Evolutionary conservation across 2,888 invertebrate species (phyloP).

Genomic region (Bellardia bayeri): DNA sequence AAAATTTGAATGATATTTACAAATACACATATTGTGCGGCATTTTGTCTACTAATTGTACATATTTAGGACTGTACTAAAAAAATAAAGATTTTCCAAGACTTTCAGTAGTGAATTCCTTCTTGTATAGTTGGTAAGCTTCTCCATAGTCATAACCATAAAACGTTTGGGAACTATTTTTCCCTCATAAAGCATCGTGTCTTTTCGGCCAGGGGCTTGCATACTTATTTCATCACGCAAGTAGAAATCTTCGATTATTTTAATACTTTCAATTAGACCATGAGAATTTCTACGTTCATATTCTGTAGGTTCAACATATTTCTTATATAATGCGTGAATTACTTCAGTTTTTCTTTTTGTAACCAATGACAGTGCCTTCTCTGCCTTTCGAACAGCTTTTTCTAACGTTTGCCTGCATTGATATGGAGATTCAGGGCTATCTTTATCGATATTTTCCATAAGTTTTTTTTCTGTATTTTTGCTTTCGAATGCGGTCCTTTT

Average conservation of each 20-base stretch:
- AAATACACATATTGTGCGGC: no score
- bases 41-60: no score
- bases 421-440: no score
- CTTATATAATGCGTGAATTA: conserved; percentile 24
- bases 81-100: no score
- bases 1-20: no score
- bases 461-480: neutral
- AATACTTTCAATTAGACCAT: no score
- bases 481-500: conserved; percentile 28
- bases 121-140: no score
- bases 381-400: conserved; percentile 16
- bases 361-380: no score
- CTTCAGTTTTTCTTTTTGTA: conserved; percentile 34
- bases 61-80: no score
- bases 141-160: conserved; percentile 25
- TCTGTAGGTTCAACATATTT: conserved; percentile 18
- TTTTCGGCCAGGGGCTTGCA: conserved; percentile 41
- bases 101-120: neutral
- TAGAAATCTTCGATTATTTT: conserved; percentile 29
- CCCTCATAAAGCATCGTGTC: conserved; percentile 40
- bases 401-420: no score
- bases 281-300: no score
- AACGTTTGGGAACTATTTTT: conserved; percentile 36
- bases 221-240: conserved; percentile 44
- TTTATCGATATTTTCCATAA: neutral